phyloP scores from a whole-genome alignment of 1,140 invertebrate species.

The Augochlora pura region DNA sequence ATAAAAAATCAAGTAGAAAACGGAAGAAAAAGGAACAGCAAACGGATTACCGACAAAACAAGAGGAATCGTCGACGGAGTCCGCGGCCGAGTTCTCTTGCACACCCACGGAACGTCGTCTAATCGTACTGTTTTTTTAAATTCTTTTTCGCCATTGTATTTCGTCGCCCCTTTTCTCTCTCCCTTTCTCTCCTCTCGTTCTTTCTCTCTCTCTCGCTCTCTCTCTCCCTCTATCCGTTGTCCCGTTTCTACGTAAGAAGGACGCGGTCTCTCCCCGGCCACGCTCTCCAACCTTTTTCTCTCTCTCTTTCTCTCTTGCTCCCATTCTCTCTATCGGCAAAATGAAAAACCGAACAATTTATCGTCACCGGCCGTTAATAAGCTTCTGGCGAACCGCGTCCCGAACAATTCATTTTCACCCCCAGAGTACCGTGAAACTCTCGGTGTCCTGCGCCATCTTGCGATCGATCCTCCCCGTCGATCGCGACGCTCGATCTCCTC shows the following conservation, averaged over 20 bases:
- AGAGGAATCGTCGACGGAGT: constrained; percentile 54
- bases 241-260: constrained; percentile 38
- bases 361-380: not conserved
- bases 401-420: not conserved
- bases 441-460: constrained; percentile 39
- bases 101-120: constrained; percentile 58
- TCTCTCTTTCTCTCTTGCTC: not conserved
- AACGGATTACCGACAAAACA: constrained; percentile 7
- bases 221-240: constrained; percentile 2
- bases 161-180: constrained; percentile 35
- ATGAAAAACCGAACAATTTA: constrained; percentile 49
- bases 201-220: not conserved
- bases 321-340: constrained; percentile 12
- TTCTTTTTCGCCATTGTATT: not conserved
- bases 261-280: not conserved
- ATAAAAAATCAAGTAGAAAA: no score
- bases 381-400: constrained; percentile 1
- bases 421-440: constrained; percentile 2
- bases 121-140: constrained; percentile 64
- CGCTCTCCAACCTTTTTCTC: constrained; percentile 10
- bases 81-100: constrained; percentile 57
- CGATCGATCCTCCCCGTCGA: constrained; percentile 37
- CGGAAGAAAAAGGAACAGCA: constrained; percentile 25
- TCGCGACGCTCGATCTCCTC: no score
- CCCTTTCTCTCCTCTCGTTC: not conserved